Evolutionary conservation across 1,140 invertebrate species (phyloP), one percentile per base, ranked within the genome.

Genomic region (Amphibalanus amphitrite): DNA sequence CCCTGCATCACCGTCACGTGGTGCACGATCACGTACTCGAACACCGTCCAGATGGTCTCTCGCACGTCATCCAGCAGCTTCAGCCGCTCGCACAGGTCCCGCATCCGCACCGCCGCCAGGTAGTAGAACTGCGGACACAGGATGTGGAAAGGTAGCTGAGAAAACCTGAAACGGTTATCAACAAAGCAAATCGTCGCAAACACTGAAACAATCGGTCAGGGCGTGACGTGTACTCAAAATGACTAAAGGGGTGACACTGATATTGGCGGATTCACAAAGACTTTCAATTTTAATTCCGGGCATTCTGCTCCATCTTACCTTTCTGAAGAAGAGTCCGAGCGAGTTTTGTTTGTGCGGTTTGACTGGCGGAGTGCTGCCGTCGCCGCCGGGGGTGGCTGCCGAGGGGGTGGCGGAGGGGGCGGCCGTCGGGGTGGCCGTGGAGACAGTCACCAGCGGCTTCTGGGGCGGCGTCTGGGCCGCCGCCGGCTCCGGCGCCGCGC

Each of bases 41-140:
- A 94, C 76, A 93, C 92, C 0, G 95, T 98, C 94, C 94, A 97
- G 73, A 97, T 96, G 81, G 95, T 95, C 69, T 87, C 84, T 73
- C 89, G 86, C 47, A 93, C 79, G 72, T 92, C 88, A 23, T 85
- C 83, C 73, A 94, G 89, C 0, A 69, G 69, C 70, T 73, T 26
- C 3, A 98, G 82, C 68, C 91, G 86, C 28, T 87, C 87, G 80
- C 93, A 97, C 0, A 99, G 82, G 75, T 96, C 92, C 75, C 90
- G 86, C 83, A 99, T 88, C 67, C 96, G 85, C 0, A 96, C 87
- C 73, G 88, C 88, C 1, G 93, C 91, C 67, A 99, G 81, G 78
- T 92, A 88, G 80, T 98, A 98, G 74, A 98, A 95, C 87, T 38
- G 38, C 38, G 38, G 38, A n/a, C n/a, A n/a, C n/a, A n/a, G n/a